These are phyloP conservation scores for Sebastes baramenuke DNA, from an alignment of 2,797 vertebrate genomes.

Conservation along the genomic window DNA sequence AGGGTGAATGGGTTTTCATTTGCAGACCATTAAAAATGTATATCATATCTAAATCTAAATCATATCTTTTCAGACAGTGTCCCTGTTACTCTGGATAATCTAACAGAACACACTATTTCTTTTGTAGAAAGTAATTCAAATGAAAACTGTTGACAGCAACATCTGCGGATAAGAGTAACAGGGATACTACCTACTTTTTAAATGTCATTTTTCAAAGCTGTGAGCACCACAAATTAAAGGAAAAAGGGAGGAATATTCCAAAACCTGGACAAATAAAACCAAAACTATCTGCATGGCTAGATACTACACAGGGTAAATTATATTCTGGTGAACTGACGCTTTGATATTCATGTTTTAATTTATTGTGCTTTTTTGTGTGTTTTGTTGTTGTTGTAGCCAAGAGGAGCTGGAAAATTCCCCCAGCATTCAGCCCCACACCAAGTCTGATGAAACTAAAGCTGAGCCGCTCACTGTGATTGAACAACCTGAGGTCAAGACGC, in stretches of 20 bases:
- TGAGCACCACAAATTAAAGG: not conserved
- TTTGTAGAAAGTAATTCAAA: not conserved
- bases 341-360: not conserved
- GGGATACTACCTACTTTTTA: not conserved
- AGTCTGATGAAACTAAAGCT: conserved; percentile 54
- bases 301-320: not conserved
- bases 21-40: not conserved
- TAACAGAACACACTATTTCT: not conserved
- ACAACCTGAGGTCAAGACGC: conserved; percentile 78
- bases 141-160: not conserved
- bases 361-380: not conserved
- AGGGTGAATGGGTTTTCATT: not conserved
- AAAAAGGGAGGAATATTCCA: not conserved
- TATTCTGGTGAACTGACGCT: not conserved
- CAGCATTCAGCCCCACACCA: conserved; percentile 14
- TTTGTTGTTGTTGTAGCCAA: conserved; percentile 51
- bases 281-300: not conserved
- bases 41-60: not conserved
- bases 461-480: conserved; percentile 78
- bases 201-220: not conserved
- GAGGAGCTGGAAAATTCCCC: conserved; percentile 42
- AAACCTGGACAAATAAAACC: not conserved
- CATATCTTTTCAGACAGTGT: not conserved
- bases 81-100: not conserved
- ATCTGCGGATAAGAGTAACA: not conserved